Conservation (phyloP, 2,797 vertebrate species). For the Acipenser transmontanus region DNA sequence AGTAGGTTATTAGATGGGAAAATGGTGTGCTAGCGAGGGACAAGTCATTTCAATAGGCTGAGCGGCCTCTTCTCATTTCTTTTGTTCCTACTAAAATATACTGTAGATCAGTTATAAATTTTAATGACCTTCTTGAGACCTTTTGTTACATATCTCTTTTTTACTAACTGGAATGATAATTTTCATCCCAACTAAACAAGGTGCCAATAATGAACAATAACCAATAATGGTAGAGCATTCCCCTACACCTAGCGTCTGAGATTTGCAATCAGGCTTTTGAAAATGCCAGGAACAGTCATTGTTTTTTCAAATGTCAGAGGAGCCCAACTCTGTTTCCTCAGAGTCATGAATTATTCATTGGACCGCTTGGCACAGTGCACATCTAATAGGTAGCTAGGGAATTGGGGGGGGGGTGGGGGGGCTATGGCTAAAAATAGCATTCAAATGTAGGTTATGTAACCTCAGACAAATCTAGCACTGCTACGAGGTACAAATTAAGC, state of each 20-base stretch:
- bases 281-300: conserved; percentile 3
- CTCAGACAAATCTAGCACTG: not conserved
- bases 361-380: not conserved
- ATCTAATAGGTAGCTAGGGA: not conserved
- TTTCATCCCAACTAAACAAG: not conserved
- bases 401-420: not conserved
- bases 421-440: not conserved
- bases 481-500: not conserved
- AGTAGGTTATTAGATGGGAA: too few relatives aligned
- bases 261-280: not conserved
- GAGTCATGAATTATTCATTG: conserved; percentile 2
- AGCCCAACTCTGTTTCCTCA: not conserved
- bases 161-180: not conserved
- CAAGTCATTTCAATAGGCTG: too few relatives aligned
- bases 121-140: not conserved
- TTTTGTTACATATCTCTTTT: not conserved
- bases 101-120: not conserved
- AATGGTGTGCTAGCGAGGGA: too few relatives aligned
- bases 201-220: not conserved
- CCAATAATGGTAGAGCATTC: not conserved
- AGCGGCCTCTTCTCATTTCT: too few relatives aligned
- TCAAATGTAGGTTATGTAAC: not conserved
- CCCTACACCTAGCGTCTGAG: not conserved
- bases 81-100: too few relatives aligned
- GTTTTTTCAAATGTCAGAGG: conserved; percentile 5